phyloP scores from a whole-genome alignment of 2,888 invertebrate genomes.

The Leptothorax acervorum region DNA sequence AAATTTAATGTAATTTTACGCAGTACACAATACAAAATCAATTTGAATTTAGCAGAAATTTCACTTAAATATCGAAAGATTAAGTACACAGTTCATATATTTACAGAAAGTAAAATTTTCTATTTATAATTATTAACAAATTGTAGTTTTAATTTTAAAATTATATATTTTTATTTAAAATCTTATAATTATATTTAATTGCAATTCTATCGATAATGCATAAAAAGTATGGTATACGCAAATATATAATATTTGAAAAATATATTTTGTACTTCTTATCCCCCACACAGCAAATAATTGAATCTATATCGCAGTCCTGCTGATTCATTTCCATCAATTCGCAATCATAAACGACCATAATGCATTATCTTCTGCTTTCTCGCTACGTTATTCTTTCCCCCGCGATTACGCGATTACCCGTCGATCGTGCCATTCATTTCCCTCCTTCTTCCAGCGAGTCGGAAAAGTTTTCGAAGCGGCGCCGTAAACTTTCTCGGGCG shows the following conservation, averaged over 20 bases:
- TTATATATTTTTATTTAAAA: neutral
- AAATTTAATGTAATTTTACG: neutral
- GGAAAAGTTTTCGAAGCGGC: constrained; percentile 44
- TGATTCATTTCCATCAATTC: neutral
- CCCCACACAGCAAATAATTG: neutral
- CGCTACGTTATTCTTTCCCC: constrained; percentile 7
- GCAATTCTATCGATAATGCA: no score
- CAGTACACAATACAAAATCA: neutral
- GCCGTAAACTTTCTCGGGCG: constrained; percentile 36
- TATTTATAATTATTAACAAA: neutral
- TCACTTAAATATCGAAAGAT: neutral
- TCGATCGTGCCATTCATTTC: constrained; percentile 42
- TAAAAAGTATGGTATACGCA: neutral
- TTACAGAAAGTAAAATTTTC: neutral
- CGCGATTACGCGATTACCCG: constrained; percentile 14
- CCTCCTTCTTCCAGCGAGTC: constrained; percentile 18
- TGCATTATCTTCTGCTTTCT: constrained; percentile 23
- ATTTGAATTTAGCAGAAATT: neutral
- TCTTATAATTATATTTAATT: neutral
- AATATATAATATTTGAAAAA: neutral
- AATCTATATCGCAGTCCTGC: neutral
- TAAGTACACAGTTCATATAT: neutral
- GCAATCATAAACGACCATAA: neutral
- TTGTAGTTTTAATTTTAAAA: neutral
- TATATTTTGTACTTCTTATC: neutral